A percentile compares a stretch with the other conserved stretches of the same genome.
phyloP scores from a whole-genome alignment of 2,113 vertebrate species.

The Phylloscopus trochiloides region DNA sequence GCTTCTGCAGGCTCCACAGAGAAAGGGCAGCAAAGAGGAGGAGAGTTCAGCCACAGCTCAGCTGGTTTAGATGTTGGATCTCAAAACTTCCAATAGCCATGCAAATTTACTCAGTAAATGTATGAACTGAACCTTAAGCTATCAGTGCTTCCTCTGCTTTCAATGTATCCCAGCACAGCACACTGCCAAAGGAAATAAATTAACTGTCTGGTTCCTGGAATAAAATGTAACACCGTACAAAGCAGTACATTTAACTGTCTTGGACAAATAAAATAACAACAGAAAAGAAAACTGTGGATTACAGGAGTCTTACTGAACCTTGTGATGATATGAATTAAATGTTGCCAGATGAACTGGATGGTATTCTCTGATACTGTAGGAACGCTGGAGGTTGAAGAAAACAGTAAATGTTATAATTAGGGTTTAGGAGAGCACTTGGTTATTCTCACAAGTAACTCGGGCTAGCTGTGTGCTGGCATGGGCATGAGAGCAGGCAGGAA shows the following conservation, averaged over 20 bases:
- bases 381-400: not conserved
- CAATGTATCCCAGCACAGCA: not conserved
- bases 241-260: not conserved
- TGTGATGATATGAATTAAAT: not conserved
- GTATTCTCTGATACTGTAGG: not conserved
- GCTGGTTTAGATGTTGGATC: not conserved
- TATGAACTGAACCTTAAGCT: not conserved
- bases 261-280: not conserved
- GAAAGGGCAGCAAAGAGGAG: not conserved
- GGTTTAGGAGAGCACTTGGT: not conserved
- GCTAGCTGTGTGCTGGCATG: not conserved
- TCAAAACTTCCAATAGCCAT: not conserved
- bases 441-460: not conserved
- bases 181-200: not conserved
- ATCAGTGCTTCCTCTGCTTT: not conserved
- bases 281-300: not conserved
- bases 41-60: not conserved
- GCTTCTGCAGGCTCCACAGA: not conserved
- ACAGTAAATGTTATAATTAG: not conserved
- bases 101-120: not conserved
- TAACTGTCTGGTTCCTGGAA: conserved; percentile 12
- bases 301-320: not conserved
- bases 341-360: not conserved
- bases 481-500: not conserved
- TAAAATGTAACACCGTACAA: not conserved